Conservation (phyloP, 2,113 vertebrate species). For the Plecotus auritus region DNA sequence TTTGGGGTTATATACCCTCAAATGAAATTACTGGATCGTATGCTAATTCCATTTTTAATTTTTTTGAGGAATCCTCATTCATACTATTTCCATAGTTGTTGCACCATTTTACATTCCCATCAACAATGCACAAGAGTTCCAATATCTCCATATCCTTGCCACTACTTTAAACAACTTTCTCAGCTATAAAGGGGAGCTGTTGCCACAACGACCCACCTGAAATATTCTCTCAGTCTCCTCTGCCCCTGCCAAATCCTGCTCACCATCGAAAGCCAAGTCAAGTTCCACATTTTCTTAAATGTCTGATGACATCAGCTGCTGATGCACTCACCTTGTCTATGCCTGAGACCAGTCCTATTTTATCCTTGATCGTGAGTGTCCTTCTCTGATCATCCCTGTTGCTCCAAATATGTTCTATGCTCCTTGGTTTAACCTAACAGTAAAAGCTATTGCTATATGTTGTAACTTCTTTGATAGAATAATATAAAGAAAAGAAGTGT, state of each 20-base stretch:
- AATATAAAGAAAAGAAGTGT: neutral
- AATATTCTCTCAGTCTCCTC: neutral
- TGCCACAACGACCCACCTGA: neutral
- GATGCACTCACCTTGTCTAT: neutral
- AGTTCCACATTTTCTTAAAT: neutral
- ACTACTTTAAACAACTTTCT: neutral
- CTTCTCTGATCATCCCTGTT: neutral
- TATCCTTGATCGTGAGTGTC: neutral
- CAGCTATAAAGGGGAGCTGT: neutral
- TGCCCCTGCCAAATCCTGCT: neutral
- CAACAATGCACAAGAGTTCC: neutral
- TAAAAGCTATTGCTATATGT: neutral
- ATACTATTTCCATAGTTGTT: neutral
- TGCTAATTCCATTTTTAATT: neutral
- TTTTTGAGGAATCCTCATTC: neutral
- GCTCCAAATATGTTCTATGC: neutral
- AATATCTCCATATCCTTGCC: neutral
- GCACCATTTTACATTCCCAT: neutral
- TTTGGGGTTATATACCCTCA: neutral
- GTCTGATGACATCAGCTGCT: too few species aligned
- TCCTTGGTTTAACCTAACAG: neutral
- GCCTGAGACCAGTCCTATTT: neutral
- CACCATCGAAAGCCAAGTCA: neutral
- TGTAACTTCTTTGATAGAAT: neutral
- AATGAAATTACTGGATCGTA: neutral